Base-by-base conservation (phyloP, 2,888 invertebrate genomes). In the Chalcis sispes region DNA sequence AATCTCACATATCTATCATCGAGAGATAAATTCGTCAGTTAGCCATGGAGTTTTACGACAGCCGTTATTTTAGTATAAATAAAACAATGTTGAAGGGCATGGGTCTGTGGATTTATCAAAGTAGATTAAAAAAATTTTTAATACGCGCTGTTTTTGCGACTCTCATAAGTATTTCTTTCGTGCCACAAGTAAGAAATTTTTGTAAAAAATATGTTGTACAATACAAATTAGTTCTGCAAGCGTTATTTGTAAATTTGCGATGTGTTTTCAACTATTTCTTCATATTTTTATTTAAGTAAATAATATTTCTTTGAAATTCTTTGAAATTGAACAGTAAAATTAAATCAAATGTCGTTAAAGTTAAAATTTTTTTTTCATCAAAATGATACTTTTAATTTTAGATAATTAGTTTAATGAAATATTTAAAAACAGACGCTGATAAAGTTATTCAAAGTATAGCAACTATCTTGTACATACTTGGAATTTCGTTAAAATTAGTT, bases 41-140 rank as follows among this genome's bases (percentile, higher is more conserved):
- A 52, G 23, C 20, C 7, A 61, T 70, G 70, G 70, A 70, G 18
- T 61, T 70, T 52, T 52, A 25, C 20, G 13, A 70, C n/a, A 61
- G 61, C 8, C 25, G 40, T 1, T 70, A 70, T 27, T 70, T 70
- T 18, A 58, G 5, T 0, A 52, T 61, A 2, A 70, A 70, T 10
- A 50, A 61, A 40, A 36, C n/a, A 1, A 40, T 70, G 40, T n/a
- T 61, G 13, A 61, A 13, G 18, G 50, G 23, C 0, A 25, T 52
- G 36, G 61, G 70, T 0, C 40, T 70, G 2, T 59, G 59, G 70
- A 59, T 61, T 1, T 61, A 25, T 20, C 61, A 70, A 29, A 61
- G 25, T 1, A 15, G 50, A 8, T 1, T 18, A 1, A 10, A 15
- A 1, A 61, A 70, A 40, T 18, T 52, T 8, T 0, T 70, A 1